Conservation (phyloP, 2,888 invertebrate species). For the Scelioninae gen. 1 region DNA sequence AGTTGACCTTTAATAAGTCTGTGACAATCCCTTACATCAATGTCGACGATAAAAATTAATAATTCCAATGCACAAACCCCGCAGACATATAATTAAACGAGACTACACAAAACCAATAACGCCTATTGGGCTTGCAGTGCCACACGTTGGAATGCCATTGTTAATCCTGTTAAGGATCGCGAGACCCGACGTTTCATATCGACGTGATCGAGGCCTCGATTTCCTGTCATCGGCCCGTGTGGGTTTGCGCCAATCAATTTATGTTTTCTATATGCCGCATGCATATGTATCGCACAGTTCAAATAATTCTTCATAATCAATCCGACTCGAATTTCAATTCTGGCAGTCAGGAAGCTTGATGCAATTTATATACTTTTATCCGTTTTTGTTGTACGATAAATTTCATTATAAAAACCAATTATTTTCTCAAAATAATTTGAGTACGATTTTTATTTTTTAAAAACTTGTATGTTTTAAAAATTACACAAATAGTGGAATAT, state of each 20-base stretch:
- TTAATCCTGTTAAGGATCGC: constrained; percentile 66
- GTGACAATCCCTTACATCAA: constrained; percentile 8
- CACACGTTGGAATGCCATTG: constrained; percentile 61
- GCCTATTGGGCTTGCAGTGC: constrained; percentile 36
- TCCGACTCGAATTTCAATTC: constrained; percentile 20
- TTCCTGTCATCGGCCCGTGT: constrained; percentile 54
- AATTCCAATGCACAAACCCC: constrained; percentile 17
- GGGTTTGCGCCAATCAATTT: constrained; percentile 37
- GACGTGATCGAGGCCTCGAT: constrained; percentile 66
- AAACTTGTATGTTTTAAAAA: too few relatives aligned
- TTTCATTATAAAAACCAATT: too few relatives aligned
- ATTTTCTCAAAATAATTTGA: too few relatives aligned
- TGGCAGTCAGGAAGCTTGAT: too few relatives aligned
- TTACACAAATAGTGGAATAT: too few relatives aligned
- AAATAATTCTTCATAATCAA: constrained; percentile 30
- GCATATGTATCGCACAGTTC: neutral
- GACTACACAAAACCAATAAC: constrained; percentile 38
- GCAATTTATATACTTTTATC: too few relatives aligned
- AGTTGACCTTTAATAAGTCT: constrained; percentile 14
- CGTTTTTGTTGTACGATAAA: too few relatives aligned
- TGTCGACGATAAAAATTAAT: constrained; percentile 32
- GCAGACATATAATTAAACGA: constrained; percentile 49
- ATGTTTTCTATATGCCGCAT: constrained; percentile 11
- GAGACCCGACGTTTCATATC: constrained; percentile 34
- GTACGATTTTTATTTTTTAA: too few relatives aligned